Evolutionary conservation across 2,888 invertebrate species (phyloP).

Genomic region (Caenorhabditis afra): DNA sequence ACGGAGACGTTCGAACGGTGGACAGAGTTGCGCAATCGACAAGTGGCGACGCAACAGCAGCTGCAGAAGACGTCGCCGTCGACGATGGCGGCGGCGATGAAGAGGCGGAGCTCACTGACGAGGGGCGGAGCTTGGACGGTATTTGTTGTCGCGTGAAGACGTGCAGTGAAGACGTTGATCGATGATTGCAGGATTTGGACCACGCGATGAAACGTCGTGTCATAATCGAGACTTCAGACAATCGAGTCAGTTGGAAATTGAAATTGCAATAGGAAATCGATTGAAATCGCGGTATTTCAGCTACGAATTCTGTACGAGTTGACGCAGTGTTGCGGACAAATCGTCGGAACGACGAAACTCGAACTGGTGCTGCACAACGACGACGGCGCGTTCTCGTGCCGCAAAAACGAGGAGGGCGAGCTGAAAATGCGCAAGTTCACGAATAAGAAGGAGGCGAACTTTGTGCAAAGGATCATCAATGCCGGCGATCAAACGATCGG

Average conservation of each 20-base stretch:
- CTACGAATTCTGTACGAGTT: slow-evolving; percentile 74
- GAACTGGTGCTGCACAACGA: slow-evolving; percentile 73
- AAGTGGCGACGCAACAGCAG: no score
- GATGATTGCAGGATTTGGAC: slow-evolving; percentile 60
- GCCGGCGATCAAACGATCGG: slow-evolving; percentile 54
- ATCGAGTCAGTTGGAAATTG: slow-evolving; percentile 49
- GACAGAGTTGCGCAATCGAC: no score
- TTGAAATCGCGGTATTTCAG: slow-evolving; percentile 55
- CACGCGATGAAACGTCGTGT: slow-evolving; percentile 59
- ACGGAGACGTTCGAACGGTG: slow-evolving; percentile 74
- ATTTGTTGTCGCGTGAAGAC: no score
- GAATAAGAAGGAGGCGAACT: slow-evolving; percentile 41
- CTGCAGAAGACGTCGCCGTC: no score
- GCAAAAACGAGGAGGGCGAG: slow-evolving; percentile 62
- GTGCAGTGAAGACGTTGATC: no score
- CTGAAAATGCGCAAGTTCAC: slow-evolving; percentile 65
- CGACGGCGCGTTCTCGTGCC: slow-evolving; percentile 63
- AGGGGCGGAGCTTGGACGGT: no score
- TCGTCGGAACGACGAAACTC: slow-evolving; percentile 67
- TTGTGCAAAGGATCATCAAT: slow-evolving; percentile 55
- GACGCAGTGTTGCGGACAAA: slow-evolving; percentile 72
- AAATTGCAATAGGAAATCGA: slow-evolving; percentile 9
- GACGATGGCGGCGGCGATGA: no score
- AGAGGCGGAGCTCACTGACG: no score
- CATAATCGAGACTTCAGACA: slow-evolving; percentile 62